phyloP scores from a whole-genome alignment of 2,888 invertebrate species.

The Boloria selene region DNA sequence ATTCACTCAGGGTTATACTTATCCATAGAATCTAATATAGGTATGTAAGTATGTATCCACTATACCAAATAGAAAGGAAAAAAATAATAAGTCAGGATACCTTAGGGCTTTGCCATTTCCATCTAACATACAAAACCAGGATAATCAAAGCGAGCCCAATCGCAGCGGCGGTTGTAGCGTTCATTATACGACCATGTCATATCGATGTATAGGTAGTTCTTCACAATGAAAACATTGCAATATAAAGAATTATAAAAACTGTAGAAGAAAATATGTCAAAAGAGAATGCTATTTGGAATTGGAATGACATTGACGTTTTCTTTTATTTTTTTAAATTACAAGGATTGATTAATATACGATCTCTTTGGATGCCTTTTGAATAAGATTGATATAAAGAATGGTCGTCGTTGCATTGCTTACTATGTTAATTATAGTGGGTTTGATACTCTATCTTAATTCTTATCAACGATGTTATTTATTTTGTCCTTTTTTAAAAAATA shows the following conservation, averaged over 20 bases:
- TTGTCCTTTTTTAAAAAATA: too few relatives aligned
- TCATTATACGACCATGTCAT: slow-evolving; percentile 55
- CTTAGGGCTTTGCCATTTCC: slow-evolving; percentile 56
- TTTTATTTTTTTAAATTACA: slow-evolving; percentile 8
- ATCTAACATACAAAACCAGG: slow-evolving; percentile 52
- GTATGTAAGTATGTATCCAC: too few relatives aligned
- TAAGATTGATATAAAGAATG: too few relatives aligned
- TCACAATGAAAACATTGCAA: slow-evolving; percentile 26
- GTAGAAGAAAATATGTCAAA: slow-evolving; percentile 16
- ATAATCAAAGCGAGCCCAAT: slow-evolving; percentile 53
- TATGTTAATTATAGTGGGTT: too few relatives aligned
- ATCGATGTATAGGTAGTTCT: slow-evolving; percentile 30
- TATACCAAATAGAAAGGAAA: too few relatives aligned
- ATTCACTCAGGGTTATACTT: too few relatives aligned
- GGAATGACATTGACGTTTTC: slow-evolving; percentile 30
- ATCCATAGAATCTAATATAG: too few relatives aligned
- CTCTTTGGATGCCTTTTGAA: too few relatives aligned
- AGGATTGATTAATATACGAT: too few relatives aligned
- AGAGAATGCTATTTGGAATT: slow-evolving; percentile 29
- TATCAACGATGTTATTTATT: too few relatives aligned
- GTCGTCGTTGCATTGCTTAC: too few relatives aligned
- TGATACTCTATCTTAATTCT: too few relatives aligned
- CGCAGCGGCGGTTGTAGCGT: slow-evolving; percentile 51
- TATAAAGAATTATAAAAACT: slow-evolving; percentile 18
- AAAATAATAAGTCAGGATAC: slow-evolving; percentile 36